These are phyloP conservation scores for Epinephelus cyanopodus DNA, from an alignment of 2,113 vertebrate species.

Conservation along the genomic window DNA sequence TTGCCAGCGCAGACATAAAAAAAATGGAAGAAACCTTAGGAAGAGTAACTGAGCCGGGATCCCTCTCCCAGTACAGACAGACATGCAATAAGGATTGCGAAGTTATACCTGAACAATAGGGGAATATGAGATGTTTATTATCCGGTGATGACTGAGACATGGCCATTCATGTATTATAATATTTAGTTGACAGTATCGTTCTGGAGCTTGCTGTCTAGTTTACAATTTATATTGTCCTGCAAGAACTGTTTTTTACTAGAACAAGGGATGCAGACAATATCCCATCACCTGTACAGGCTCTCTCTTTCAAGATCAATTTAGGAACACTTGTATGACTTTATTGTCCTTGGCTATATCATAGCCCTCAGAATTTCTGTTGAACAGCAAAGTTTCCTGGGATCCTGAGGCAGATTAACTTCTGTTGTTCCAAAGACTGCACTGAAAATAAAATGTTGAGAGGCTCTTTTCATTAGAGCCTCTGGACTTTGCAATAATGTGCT, in stretches of 20 bases:
- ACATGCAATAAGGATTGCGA: too few relatives aligned
- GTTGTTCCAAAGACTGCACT: background rate
- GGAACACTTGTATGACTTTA: constrained; percentile 3
- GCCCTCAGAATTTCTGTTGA: background rate
- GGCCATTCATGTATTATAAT: background rate
- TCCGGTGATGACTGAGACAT: background rate
- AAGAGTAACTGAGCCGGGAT: too few relatives aligned
- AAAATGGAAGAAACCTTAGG: too few relatives aligned
- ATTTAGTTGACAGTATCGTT: background rate
- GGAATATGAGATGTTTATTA: background rate
- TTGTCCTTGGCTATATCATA: background rate
- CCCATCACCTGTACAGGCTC: background rate
- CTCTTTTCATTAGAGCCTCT: background rate
- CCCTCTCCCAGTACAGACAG: too few relatives aligned
- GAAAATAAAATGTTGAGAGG: constrained; percentile 1
- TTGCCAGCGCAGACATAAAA: too few relatives aligned
- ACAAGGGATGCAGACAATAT: background rate
- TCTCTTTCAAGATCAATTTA: background rate
- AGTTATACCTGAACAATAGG: too few relatives aligned
- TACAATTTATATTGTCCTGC: background rate
- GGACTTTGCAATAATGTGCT: background rate
- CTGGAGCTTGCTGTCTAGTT: background rate
- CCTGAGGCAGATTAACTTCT: background rate
- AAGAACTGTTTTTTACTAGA: background rate
- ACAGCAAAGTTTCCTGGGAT: background rate